Evolutionary conservation across 2,888 invertebrate species (phyloP).

Genomic region (Parnassius smintheus): DNA sequence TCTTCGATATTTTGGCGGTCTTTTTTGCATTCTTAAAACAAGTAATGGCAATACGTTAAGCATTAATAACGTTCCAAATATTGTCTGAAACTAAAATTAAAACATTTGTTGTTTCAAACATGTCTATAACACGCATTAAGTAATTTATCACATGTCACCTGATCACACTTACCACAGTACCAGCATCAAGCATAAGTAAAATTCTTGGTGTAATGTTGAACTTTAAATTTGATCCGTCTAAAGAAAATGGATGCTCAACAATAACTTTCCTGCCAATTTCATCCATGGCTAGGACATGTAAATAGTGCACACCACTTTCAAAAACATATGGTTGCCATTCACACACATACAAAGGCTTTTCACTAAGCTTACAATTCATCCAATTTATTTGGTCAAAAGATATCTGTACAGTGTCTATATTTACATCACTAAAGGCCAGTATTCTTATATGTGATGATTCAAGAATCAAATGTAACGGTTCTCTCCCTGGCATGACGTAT

Average conservation of each 20-base stretch:
- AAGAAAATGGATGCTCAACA: slow-evolving; percentile 87
- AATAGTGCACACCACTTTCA: slow-evolving; percentile 83
- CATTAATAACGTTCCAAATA: slow-evolving; percentile 83
- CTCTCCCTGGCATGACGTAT: slow-evolving; percentile 86
- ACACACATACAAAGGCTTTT: slow-evolving; percentile 87
- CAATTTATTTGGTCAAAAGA: slow-evolving; percentile 84
- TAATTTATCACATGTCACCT: neutral
- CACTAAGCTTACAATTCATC: slow-evolving; percentile 80
- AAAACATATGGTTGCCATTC: slow-evolving; percentile 87
- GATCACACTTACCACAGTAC: slow-evolving; percentile 83
- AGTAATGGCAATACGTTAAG: slow-evolving; percentile 84
- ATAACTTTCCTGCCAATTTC: slow-evolving; percentile 76
- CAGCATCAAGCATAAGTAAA: slow-evolving; percentile 88
- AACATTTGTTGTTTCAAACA: neutral
- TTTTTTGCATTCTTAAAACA: slow-evolving; percentile 78
- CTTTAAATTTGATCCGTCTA: slow-evolving; percentile 85
- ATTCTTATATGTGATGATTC: slow-evolving; percentile 91
- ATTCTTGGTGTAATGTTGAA: slow-evolving; percentile 86
- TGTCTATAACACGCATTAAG: neutral
- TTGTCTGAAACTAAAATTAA: slow-evolving; percentile 83
- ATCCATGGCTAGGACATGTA: slow-evolving; percentile 83
- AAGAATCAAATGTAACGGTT: slow-evolving; percentile 84
- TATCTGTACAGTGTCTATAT: slow-evolving; percentile 84
- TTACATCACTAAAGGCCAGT: slow-evolving; percentile 87
- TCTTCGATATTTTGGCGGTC: slow-evolving; percentile 75